Percentiles rank a stretch among this genome's conserved stretches.
These are phyloP conservation scores for Cyanistes caeruleus DNA, from an alignment of 2,113 vertebrate species.

Conservation along the genomic window DNA sequence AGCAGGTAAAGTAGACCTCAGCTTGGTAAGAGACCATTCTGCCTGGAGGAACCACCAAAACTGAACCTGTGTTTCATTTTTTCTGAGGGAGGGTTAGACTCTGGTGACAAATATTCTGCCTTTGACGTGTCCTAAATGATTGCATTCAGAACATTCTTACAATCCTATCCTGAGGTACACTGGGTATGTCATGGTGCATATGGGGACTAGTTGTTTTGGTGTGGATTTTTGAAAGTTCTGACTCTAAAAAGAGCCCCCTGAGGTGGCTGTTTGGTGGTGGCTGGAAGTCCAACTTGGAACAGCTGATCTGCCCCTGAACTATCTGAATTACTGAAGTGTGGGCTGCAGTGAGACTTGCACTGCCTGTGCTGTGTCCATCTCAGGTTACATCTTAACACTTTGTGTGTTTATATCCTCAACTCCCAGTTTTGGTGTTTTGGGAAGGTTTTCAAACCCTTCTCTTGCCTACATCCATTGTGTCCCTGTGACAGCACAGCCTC, in stretches of 20 bases:
- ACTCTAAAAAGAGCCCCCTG: not conserved
- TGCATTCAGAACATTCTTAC: not conserved
- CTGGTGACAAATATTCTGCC: not conserved
- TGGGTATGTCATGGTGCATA: not conserved
- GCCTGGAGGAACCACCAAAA: not conserved
- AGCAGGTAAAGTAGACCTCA: not conserved
- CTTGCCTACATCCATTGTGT: not conserved
- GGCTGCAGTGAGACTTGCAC: not conserved
- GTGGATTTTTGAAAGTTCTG: not conserved
- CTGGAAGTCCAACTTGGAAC: not conserved
- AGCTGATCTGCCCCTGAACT: not conserved
- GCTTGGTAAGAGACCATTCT: not conserved
- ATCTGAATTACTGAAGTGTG: not conserved
- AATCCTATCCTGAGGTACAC: not conserved
- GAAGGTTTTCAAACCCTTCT: not conserved
- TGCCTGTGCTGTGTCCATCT: not conserved
- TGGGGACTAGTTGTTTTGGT: not conserved
- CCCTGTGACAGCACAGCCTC: not conserved
- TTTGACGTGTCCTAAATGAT: not conserved
- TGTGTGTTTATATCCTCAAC: not conserved
- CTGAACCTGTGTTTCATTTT: not conserved
- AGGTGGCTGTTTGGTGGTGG: not conserved
- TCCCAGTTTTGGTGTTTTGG: not conserved
- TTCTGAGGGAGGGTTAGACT: not conserved
- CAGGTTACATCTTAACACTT: not conserved